phyloP scores from a whole-genome alignment of 2,113 vertebrate genomes.

The Myanophis thanlyinensis region DNA sequence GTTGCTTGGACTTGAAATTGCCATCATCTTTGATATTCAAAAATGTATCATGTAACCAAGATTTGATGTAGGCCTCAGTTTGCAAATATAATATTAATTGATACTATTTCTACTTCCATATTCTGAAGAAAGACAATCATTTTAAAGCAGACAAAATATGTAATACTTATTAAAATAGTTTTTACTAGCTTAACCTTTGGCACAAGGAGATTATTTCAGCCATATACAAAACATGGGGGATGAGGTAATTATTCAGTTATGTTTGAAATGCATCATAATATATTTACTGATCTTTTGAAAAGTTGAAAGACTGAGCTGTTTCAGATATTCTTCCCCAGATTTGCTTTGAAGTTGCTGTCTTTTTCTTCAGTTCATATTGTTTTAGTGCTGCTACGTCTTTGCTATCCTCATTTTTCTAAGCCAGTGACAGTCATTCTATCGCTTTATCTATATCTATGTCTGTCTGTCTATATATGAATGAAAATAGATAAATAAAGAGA shows the following conservation, averaged over 20 bases:
- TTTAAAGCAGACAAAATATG: background rate
- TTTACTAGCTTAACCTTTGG: background rate
- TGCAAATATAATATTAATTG: background rate
- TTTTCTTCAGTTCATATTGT: background rate
- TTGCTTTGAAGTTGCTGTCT: background rate
- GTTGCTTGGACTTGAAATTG: background rate
- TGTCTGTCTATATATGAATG: no score
- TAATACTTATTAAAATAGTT: background rate
- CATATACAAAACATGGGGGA: background rate
- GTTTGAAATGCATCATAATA: background rate
- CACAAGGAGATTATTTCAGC: background rate
- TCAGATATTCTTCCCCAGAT: background rate
- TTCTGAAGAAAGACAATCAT: background rate
- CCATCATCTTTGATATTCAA: background rate
- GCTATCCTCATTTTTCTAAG: background rate
- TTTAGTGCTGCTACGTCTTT: background rate
- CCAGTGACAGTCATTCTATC: background rate
- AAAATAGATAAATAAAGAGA: no score
- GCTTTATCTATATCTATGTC: no score
- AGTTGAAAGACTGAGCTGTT: background rate
- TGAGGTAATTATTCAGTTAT: background rate
- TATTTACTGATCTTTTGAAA: background rate
- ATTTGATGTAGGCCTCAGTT: background rate
- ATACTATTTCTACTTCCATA: background rate
- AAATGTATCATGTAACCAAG: background rate